Evolutionary conservation across 2,797 vertebrate genomes (phyloP).

Genomic region (Coracias cyanogaster): DNA sequence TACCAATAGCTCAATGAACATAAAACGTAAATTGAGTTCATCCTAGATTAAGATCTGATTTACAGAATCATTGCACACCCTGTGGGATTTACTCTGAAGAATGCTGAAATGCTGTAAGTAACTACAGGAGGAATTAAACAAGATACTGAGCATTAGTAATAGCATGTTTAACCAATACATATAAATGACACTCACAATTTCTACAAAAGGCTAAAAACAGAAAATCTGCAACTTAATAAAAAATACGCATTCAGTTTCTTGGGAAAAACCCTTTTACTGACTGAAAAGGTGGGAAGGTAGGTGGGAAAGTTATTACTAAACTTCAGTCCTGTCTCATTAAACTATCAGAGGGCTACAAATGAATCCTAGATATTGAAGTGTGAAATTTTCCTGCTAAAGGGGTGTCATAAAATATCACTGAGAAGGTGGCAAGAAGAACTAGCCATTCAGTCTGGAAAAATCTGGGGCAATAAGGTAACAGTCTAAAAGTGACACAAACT

Average conservation of each 20-base stretch:
- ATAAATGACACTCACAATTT: not conserved
- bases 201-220: not conserved
- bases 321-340: not conserved
- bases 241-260: not conserved
- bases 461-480: not conserved
- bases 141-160: not conserved
- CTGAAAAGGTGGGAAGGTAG: not conserved
- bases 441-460: not conserved
- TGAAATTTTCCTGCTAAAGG: not conserved
- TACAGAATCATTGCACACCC: not conserved
- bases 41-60: not conserved
- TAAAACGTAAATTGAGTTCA: not conserved
- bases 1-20: not conserved
- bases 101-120: not conserved
- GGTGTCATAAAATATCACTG: not conserved
- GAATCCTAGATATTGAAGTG: not conserved
- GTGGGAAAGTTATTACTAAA: not conserved
- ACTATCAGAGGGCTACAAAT: not conserved
- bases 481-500: not conserved
- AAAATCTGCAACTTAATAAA: not conserved
- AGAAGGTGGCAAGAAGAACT: not conserved
- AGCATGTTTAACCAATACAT: not conserved
- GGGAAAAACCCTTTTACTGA: rapidly evolving
- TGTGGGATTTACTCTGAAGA: not conserved
- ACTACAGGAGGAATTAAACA: not conserved